phyloP scores from a whole-genome alignment of 2,797 vertebrate genomes.

The Microchirus variegatus region DNA sequence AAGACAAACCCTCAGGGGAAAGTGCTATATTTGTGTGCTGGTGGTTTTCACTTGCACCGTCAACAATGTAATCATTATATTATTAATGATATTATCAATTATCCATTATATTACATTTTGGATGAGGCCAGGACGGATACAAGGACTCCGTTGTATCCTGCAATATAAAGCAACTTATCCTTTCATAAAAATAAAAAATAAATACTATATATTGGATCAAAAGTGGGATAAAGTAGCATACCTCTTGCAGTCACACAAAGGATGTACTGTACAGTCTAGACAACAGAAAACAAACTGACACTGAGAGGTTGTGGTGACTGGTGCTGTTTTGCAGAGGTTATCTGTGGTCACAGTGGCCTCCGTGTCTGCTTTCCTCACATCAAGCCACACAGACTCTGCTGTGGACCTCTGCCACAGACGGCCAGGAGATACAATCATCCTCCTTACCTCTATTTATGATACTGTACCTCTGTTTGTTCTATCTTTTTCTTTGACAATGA shows the following conservation, averaged over 20 bases:
- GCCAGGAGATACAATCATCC: constrained; percentile 32
- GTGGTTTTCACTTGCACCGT: too few species aligned
- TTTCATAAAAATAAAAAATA: too few species aligned
- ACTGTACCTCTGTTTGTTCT: constrained; percentile 38
- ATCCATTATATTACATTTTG: too few species aligned
- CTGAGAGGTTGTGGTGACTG: constrained; percentile 31
- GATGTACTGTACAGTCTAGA: background rate
- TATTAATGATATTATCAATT: too few species aligned
- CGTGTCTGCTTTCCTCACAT: constrained; percentile 69
- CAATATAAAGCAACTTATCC: too few species aligned
- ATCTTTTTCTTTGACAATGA: constrained; percentile 40
- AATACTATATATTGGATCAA: too few species aligned
- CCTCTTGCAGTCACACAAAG: background rate
- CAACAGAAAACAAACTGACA: background rate
- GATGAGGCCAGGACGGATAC: too few species aligned
- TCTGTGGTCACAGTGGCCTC: constrained; percentile 56
- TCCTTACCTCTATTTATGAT: constrained; percentile 28
- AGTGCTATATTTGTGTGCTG: background rate
- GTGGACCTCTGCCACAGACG: constrained; percentile 47
- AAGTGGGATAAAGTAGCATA: background rate
- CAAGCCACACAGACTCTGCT: constrained; percentile 54
- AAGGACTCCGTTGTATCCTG: too few species aligned
- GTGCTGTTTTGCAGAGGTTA: constrained; percentile 69
- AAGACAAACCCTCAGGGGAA: constrained; percentile 10
- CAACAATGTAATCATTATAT: too few species aligned